Evolutionary conservation across 2,113 vertebrate species (phyloP), one percentile per base, ranked within the genome.

Genomic region (Paracanthobrama guichenoti): DNA sequence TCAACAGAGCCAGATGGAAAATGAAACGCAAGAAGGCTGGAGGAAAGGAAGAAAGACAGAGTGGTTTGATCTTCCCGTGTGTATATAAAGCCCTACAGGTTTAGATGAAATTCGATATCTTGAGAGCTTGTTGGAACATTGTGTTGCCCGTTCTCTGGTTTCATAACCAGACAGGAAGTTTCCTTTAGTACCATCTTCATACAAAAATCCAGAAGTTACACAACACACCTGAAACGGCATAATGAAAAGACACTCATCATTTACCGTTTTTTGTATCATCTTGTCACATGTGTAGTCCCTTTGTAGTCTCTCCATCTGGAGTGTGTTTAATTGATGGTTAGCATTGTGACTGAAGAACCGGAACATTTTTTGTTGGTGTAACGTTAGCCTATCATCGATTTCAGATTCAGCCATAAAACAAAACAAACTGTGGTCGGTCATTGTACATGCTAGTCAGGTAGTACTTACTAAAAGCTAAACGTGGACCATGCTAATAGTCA

Each of bases 31-130:
- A 39, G 5, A 24, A 9, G 72, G 12, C 10, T 31, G 24, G 2
- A 48, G 71, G 64, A 31, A 31, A 9, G 8, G 7, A 26, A 39
- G 9, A 82, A 16, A 55, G 18, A 55, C 16, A 8, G 18, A 73
- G 35, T 20, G n/a, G 11, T 42, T 16, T 42, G 53, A 78, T 78
- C 20, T 57, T 24, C 31, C 28, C n/a, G 55, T 60, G 76, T 44
- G 62, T 60, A 42, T 39, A 16, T 66, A 77, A 71, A 84, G 24
- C 72, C 84, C 80, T 55, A 26, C 35, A 79, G 86, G 22, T 31
- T 35, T 28, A 60, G 35, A 35, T 60, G 81, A 55, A 86, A 86
- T n/a, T 48, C 75, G 16, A 86, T 26, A 46, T 59, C 59, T 57
- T 74, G 85, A 69, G 81, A 79, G 55, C 79, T 22, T 79, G n/a